These are phyloP conservation scores for Dolichomitus sp. DNA, from an alignment of 2,888 invertebrate genomes.

Conservation along the genomic window DNA sequence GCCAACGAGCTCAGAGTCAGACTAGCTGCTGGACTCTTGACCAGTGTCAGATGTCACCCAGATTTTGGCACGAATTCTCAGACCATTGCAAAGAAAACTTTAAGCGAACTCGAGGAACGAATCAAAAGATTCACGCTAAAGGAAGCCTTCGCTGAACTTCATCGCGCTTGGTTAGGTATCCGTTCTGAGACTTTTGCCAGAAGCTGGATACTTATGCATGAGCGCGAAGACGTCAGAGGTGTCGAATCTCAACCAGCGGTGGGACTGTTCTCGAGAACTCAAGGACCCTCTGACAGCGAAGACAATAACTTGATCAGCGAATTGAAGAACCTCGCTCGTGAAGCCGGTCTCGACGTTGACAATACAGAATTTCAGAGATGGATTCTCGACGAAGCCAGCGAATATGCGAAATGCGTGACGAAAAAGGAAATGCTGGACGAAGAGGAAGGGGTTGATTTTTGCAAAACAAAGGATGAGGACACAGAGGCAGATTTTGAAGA, in stretches of 20 bases:
- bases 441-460: constrained; percentile 69
- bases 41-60: constrained; percentile 71
- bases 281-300: constrained; percentile 69
- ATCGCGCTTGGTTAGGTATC: constrained; percentile 86
- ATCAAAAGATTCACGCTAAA: constrained; percentile 83
- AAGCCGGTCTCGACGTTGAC: constrained; percentile 76
- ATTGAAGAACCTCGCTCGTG: constrained; percentile 74
- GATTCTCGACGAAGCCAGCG: constrained; percentile 80
- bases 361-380: constrained; percentile 77
- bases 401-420: constrained; percentile 72
- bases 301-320: constrained; percentile 75
- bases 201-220: constrained; percentile 80
- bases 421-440: constrained; percentile 74
- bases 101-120: constrained; percentile 62
- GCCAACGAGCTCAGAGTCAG: constrained; percentile 83
- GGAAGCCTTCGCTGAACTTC: constrained; percentile 86
- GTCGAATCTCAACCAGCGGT: constrained; percentile 24
- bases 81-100: constrained; percentile 2
- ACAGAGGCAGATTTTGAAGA: constrained; percentile 71
- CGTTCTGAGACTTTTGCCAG: constrained; percentile 85
- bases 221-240: constrained; percentile 70
- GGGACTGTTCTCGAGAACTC: constrained; percentile 68
- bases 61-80: constrained; percentile 42
- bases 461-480: constrained; percentile 71
- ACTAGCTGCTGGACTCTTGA: constrained; percentile 80